Evolutionary conservation across 2,113 vertebrate genomes (phyloP).

Genomic region (Gymnarchus niloticus): DNA sequence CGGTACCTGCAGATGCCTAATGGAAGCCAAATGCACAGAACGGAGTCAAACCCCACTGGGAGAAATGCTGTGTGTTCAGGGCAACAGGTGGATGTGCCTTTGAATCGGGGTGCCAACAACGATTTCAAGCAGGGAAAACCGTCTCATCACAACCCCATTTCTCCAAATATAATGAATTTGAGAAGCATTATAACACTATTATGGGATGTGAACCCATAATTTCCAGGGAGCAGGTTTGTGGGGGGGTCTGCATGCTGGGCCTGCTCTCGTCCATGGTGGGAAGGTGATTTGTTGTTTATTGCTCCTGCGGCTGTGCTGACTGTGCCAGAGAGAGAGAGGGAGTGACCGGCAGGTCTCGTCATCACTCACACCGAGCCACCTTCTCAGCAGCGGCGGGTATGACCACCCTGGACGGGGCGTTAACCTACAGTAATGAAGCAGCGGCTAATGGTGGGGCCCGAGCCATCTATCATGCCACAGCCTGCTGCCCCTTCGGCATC

Average conservation of each 20-base stretch:
- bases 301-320: neutral
- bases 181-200: neutral
- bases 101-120: neutral
- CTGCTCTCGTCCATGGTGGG: neutral
- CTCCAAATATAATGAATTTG: neutral
- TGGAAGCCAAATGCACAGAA: neutral
- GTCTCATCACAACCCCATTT: neutral
- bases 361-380: neutral
- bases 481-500: neutral
- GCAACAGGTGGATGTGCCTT: neutral
- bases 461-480: neutral
- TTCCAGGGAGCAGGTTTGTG: neutral
- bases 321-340: neutral
- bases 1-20: neutral
- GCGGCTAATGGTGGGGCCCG: neutral
- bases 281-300: neutral
- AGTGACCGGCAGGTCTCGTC: neutral
- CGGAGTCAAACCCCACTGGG: neutral
- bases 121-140: neutral
- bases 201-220: slow-evolving; percentile 5
- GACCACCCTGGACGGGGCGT: neutral
- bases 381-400: neutral
- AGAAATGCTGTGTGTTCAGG: neutral
- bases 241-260: neutral
- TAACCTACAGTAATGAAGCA: no score